Percentiles rank a stretch among this genome's conserved stretches.
Evolutionary conservation across 1,140 invertebrate species (phyloP).

Genomic region (Penaeus vannamei): DNA sequence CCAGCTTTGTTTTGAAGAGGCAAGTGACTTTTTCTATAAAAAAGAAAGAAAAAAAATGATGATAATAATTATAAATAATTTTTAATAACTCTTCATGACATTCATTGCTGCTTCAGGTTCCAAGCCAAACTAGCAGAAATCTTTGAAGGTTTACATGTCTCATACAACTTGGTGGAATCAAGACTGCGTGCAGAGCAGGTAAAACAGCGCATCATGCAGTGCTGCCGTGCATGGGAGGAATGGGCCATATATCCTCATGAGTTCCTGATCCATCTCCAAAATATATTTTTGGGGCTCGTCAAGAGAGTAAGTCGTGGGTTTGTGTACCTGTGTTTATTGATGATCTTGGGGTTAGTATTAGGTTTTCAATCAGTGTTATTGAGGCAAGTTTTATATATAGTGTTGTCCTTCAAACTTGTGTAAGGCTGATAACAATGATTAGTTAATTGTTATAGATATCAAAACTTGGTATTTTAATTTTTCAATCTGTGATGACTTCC

Average conservation of each 20-base stretch:
- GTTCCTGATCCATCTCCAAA: slow-evolving; percentile 90
- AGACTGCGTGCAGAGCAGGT: slow-evolving; percentile 96
- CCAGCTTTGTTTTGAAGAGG: too few species aligned
- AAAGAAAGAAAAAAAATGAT: background rate
- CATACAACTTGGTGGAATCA: slow-evolving; percentile 86
- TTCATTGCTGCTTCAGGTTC: slow-evolving; percentile 77
- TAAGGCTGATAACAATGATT: background rate
- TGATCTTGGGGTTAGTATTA: background rate
- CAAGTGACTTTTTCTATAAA: too few species aligned
- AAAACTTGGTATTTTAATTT: background rate
- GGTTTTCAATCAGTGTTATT: background rate
- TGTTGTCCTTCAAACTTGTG: background rate
- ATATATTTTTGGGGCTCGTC: slow-evolving; percentile 87
- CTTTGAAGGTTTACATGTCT: slow-evolving; percentile 86
- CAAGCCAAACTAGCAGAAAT: slow-evolving; percentile 89
- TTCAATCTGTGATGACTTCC: too few species aligned
- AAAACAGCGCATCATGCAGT: slow-evolving; percentile 93
- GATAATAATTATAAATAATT: slow-evolving; percentile 17
- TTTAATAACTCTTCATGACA: background rate
- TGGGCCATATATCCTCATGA: slow-evolving; percentile 97
- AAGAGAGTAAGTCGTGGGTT: slow-evolving; percentile 67
- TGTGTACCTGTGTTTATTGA: background rate
- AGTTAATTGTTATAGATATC: background rate
- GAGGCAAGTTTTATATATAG: background rate
- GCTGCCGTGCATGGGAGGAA: slow-evolving; percentile 98